Conservation (phyloP, 2,888 invertebrate species). For the Trachelus stipa region DNA sequence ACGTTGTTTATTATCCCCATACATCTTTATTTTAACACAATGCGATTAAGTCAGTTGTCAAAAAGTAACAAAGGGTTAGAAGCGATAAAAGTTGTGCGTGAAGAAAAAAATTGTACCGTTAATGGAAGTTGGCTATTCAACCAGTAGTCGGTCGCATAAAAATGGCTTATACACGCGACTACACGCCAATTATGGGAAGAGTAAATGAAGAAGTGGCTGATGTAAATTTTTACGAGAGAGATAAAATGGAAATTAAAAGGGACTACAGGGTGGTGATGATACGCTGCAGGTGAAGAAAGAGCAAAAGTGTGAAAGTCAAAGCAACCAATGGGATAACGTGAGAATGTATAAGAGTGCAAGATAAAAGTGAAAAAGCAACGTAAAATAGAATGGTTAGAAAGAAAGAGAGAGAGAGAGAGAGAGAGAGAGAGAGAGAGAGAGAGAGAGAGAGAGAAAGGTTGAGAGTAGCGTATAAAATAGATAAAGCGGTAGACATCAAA, state of each 20-base stretch:
- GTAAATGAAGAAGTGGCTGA: too few relatives aligned
- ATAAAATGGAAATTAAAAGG: neutral
- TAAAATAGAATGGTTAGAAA: neutral
- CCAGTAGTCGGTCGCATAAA: too few relatives aligned
- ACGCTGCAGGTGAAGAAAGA: neutral
- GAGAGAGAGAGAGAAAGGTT: neutral
- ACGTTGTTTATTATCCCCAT: too few relatives aligned
- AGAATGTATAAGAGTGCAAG: neutral
- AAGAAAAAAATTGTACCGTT: too few relatives aligned
- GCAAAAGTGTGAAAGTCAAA: constrained; percentile 6
- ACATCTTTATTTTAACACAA: too few relatives aligned
- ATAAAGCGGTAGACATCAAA: constrained; percentile 1
- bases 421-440: neutral
- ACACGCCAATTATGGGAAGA: too few relatives aligned
- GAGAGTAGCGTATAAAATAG: constrained; percentile 1
- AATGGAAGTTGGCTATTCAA: too few relatives aligned
- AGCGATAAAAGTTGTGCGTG: too few relatives aligned
- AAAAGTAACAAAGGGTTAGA: too few relatives aligned
- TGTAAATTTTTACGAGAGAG: neutral
- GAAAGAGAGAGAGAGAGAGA: neutral
- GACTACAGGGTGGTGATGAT: neutral
- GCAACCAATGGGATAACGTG: neutral
- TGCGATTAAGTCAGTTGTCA: too few relatives aligned
- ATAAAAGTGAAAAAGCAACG: neutral
- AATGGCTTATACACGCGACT: too few relatives aligned